These are phyloP conservation scores for Callipepla squamata DNA, from an alignment of 2,113 vertebrate species.

Conservation along the genomic window DNA sequence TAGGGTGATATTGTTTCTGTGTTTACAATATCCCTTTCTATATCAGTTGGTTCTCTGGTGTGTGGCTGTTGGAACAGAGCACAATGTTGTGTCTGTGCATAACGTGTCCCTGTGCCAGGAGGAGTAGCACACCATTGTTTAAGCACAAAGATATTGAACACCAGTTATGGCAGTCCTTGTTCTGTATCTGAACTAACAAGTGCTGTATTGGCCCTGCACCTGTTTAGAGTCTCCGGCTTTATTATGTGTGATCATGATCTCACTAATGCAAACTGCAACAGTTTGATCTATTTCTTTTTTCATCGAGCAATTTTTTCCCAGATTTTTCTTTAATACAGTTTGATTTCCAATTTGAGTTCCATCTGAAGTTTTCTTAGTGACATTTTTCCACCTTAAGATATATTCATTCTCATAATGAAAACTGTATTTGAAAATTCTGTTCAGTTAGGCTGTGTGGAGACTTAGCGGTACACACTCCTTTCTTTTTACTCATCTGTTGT, in stretches of 20 bases:
- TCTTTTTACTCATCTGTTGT: constrained; percentile 7
- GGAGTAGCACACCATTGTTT: constrained; percentile 61
- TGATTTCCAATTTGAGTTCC: not conserved
- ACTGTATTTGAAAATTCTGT: not conserved
- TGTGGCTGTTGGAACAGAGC: constrained; percentile 21
- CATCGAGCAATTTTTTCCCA: constrained; percentile 13
- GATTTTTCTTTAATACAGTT: not conserved
- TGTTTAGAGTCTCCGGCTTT: constrained; percentile 36
- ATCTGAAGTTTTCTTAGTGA: constrained; percentile 6
- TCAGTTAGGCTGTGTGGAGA: not conserved
- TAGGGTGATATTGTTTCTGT: not conserved
- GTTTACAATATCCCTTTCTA: not conserved
- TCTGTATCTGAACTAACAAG: constrained; percentile 40
- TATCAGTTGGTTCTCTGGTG: not conserved
- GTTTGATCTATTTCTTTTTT: constrained; percentile 38
- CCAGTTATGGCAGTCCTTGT: constrained; percentile 24
- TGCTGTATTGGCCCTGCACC: constrained; percentile 52
- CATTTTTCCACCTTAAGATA: constrained; percentile 21
- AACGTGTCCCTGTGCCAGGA: constrained; percentile 35
- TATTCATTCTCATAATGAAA: not conserved
- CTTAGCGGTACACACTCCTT: not conserved
- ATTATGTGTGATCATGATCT: constrained; percentile 8
- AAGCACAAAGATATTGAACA: constrained; percentile 49
- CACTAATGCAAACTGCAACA: constrained; percentile 30
- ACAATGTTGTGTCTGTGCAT: not conserved